Conservation (phyloP, 2,888 invertebrate genomes). For the Calliphora vomitoria region DNA sequence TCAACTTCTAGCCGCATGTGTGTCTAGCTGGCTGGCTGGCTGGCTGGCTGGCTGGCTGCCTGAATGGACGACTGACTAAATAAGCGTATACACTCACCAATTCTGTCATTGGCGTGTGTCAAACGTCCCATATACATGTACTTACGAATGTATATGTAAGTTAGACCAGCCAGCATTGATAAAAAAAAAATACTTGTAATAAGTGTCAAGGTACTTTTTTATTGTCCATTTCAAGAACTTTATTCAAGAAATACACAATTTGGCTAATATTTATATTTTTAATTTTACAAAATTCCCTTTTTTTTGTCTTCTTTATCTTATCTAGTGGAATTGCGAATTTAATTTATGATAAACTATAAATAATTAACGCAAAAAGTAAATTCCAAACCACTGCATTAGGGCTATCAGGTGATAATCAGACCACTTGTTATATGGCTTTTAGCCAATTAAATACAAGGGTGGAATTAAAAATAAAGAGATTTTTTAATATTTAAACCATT, state of each 20-base stretch:
- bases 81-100: constrained; percentile 15
- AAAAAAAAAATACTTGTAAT: constrained; percentile 24
- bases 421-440: constrained; percentile 51
- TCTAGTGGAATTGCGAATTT: background rate
- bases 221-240: constrained; percentile 18
- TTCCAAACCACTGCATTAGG: background rate
- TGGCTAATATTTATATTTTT: background rate
- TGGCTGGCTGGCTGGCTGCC: constrained; percentile 13
- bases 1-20: constrained; percentile 47
- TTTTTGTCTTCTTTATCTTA: background rate
- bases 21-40: constrained; percentile 17
- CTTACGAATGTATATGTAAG: background rate
- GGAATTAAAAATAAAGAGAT: constrained; percentile 10
- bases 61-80: constrained; percentile 10
- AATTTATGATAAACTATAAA: background rate
- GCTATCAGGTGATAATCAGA: constrained; percentile 63
- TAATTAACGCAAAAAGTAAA: background rate
- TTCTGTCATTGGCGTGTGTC: constrained; percentile 28
- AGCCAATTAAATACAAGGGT: constrained; percentile 25
- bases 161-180: constrained; percentile 19
- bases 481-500: background rate
- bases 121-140: constrained; percentile 12
- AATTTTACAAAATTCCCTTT: no score
- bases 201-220: constrained; percentile 55
- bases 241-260: background rate